Evolutionary conservation across 1,140 invertebrate species (phyloP), one percentile per base, ranked within the genome.

Genomic region (Bombus cullumanus): DNA sequence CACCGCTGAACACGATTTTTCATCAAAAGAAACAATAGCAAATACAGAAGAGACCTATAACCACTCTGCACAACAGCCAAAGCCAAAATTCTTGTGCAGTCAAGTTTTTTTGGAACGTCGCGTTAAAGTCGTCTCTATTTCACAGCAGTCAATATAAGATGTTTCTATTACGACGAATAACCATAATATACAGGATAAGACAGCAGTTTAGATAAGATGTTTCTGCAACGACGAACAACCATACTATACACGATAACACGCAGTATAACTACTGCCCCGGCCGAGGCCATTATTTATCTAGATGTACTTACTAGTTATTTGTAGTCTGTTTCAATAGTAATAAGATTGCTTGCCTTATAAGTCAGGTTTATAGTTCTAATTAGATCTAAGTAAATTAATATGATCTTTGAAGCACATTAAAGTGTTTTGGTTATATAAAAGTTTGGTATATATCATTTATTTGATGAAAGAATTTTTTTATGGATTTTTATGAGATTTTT

Each of bases 231-330:
- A 69, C 22, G 2, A 41, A 47, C 12, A 77, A 39, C 12, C 8
- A 47, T 71, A 39, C 25, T 31, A 41, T 18, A 62, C 5, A 73
- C 47, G 5, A 28, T 43, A 64, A 66, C 28, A n/a, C 6, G 8
- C 15, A 2, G 31, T 18, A n/a, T 47, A 28, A 1, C 12, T 75
- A 37, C 15, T 76, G 25, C 41, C 39, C 10, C 15, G 39, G 28
- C 3, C 39, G 72, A 39, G 85, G 73, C 28, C 47, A 76, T 76
- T 86, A 86, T 83, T 86, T 83, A 86, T 86, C 43, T 86, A 83
- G 37, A 66, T 83, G 18, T 78, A 78, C 43, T n/a, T n/a, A n/a
- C 28, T 81, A 57, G 34, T 9, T 71, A 39, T 79, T 72, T 25
- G 37, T 71, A 28, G 37, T 39, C 68, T 71, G 37, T 71, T 71